Evolutionary conservation across 2,888 invertebrate genomes (phyloP).

Genomic region (Hyppa rectilinea): DNA sequence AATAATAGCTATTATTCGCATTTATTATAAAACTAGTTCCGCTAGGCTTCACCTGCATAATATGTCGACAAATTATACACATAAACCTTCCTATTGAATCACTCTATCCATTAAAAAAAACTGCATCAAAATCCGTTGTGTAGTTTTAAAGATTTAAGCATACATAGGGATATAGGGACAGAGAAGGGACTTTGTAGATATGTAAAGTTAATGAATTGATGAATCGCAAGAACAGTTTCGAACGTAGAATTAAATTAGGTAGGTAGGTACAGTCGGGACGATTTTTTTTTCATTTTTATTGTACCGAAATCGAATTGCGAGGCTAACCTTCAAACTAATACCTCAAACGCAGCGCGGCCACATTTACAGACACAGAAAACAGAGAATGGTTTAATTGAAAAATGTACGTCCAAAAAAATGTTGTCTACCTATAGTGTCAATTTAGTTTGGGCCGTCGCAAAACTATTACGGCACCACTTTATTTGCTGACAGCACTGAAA

Average conservation of each 20-base stretch:
- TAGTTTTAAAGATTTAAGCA: no score
- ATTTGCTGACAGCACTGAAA: slow-evolving; percentile 88
- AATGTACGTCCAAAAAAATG: slow-evolving; percentile 76
- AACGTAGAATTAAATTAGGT: neutral
- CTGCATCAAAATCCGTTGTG: no score
- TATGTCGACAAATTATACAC: no score
- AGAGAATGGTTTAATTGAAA: slow-evolving; percentile 74
- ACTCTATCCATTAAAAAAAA: no score
- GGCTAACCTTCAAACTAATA: slow-evolving; percentile 39
- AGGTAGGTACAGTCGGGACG: neutral
- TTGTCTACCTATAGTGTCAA: slow-evolving; percentile 78
- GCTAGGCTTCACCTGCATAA: no score
- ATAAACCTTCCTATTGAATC: no score
- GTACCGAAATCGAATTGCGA: neutral
- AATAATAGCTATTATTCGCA: neutral
- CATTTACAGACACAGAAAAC: slow-evolving; percentile 60
- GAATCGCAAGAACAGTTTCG: neutral
- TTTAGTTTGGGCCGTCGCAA: slow-evolving; percentile 83
- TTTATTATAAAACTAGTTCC: no score
- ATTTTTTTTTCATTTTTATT: slow-evolving; percentile 1
- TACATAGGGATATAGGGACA: no score
- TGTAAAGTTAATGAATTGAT: no score
- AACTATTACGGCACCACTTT: slow-evolving; percentile 87
- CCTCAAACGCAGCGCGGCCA: slow-evolving; percentile 40
- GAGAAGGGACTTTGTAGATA: no score